These are phyloP conservation scores for Cataglyphis rosenhaueri DNA, from an alignment of 2,888 invertebrate genomes.

Conservation along the genomic window DNA sequence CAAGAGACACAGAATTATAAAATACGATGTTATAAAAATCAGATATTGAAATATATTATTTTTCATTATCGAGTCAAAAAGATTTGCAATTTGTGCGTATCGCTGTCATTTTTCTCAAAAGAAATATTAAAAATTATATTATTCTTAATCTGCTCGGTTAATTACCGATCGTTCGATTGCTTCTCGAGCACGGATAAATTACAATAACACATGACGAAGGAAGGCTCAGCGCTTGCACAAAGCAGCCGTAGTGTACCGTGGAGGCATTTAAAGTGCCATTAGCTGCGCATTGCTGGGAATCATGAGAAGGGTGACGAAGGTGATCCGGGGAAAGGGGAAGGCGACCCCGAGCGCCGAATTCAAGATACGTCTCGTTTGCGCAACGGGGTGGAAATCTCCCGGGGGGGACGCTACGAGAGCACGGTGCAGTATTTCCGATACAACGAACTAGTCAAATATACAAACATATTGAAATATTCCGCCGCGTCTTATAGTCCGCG, in stretches of 20 bases:
- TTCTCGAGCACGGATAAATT: constrained; percentile 59
- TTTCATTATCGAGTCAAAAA: background rate
- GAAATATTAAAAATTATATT: constrained; percentile 19
- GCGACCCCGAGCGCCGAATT: constrained; percentile 36
- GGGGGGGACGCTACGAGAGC: constrained; percentile 39
- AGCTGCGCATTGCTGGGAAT: constrained; percentile 58
- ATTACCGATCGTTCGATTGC: constrained; percentile 31
- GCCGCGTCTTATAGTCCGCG: constrained; percentile 56
- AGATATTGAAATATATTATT: background rate
- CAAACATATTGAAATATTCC: constrained; percentile 73
- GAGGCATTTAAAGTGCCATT: constrained; percentile 73
- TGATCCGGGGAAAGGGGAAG: constrained; percentile 14
- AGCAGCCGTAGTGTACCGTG: constrained; percentile 65
- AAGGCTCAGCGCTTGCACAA: constrained; percentile 60
- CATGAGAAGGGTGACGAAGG: constrained; percentile 37
- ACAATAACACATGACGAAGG: constrained; percentile 64
- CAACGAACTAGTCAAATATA: constrained; percentile 71
- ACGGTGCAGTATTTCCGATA: constrained; percentile 66
- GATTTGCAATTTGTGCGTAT: background rate
- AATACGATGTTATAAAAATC: background rate
- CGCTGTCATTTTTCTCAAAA: background rate
- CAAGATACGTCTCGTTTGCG: constrained; percentile 51
- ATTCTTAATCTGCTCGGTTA: constrained; percentile 48
- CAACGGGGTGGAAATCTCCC: constrained; percentile 35
- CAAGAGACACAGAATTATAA: background rate